Evolutionary conservation across 1,140 invertebrate species (phyloP), one percentile per base, ranked within the genome.

Genomic region (Amyelois transitella): DNA sequence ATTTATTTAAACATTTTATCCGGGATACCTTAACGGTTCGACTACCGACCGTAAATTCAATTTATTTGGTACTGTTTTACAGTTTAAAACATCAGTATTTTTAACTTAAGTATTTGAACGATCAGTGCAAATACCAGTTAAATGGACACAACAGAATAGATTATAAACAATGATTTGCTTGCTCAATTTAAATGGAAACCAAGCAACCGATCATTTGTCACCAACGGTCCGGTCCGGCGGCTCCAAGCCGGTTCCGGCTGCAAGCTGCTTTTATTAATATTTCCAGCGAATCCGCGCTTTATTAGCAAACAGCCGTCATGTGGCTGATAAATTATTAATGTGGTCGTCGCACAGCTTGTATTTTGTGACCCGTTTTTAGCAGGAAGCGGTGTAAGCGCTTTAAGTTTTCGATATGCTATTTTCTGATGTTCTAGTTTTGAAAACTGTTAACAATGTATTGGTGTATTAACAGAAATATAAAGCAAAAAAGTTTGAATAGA

Each of bases 301-400:
- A 87, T 87, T 87, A 84, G 81, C 79, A 81, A 84, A 84, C 84
- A 84, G 75, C 73, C 79, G 84, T 87, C 84, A 85, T 82, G 72
- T 61, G 81, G 74, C 79, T 84, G 82, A 87, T 87, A 87, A 87
- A 85, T 87, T 87, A 87, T 87, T 85, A 85, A 87, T 84, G 84
- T 74, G 84, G 84, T 83, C 69, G 68, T 65, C 53, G 72, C 74
- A 55, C 81, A 83, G 81, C 75, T 75, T 83, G 80, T 74, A 68
- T 73, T 72, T 69, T 70, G 75, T 69, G 69, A 74, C 75, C 73
- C 66, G 69, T 69, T 79, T 81, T 82, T 85, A 82, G 54, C 28
- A 32, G 28, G 28, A 32, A 32, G 10, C 28, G 28, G 7, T 32
- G 28, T 32, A 32, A 32, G 28, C 48, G 28, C 25, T 51, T 50